Conservation (phyloP, 1,140 invertebrate genomes). For the Plodia interpunctella region DNA sequence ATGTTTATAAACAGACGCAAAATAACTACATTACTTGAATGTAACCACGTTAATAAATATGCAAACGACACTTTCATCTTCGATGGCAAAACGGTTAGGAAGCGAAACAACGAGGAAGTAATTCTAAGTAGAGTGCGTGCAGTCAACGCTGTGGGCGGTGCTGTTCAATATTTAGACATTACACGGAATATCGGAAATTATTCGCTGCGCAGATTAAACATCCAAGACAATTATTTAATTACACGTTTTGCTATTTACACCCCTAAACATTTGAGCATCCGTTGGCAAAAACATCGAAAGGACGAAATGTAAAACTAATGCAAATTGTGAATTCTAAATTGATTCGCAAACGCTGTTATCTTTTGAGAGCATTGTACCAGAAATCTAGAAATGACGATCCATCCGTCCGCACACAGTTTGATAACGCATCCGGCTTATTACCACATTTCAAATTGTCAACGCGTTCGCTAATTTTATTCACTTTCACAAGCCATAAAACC, state of each 20-base stretch:
- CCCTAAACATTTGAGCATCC: no score
- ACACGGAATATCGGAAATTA: slow-evolving; percentile 7
- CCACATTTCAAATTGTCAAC: slow-evolving; percentile 12
- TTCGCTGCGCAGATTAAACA: background rate
- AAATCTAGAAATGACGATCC: slow-evolving; percentile 35
- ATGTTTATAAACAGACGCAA: no score
- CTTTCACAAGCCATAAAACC: slow-evolving; percentile 15
- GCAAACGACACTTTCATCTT: slow-evolving; percentile 27
- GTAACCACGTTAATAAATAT: background rate
- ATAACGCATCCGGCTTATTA: slow-evolving; percentile 30
- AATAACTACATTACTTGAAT: background rate
- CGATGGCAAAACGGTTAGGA: slow-evolving; percentile 24
- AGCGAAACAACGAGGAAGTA: slow-evolving; percentile 35
- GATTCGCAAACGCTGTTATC: slow-evolving; percentile 25
- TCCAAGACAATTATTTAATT: slow-evolving; percentile 3
- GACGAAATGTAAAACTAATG: no score
- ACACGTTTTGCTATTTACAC: slow-evolving; percentile 24
- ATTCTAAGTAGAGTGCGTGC: slow-evolving; percentile 22
- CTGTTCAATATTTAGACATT: slow-evolving; percentile 8
- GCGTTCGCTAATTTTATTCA: slow-evolving; percentile 5
- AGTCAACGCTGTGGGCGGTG: slow-evolving; percentile 12
- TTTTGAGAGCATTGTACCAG: slow-evolving; percentile 40
- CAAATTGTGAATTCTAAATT: no score
- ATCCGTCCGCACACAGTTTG: slow-evolving; percentile 34
- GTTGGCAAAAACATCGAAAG: background rate